These are phyloP conservation scores for Therioaphis trifolii DNA, from an alignment of 2,888 invertebrate genomes.

Conservation along the genomic window DNA sequence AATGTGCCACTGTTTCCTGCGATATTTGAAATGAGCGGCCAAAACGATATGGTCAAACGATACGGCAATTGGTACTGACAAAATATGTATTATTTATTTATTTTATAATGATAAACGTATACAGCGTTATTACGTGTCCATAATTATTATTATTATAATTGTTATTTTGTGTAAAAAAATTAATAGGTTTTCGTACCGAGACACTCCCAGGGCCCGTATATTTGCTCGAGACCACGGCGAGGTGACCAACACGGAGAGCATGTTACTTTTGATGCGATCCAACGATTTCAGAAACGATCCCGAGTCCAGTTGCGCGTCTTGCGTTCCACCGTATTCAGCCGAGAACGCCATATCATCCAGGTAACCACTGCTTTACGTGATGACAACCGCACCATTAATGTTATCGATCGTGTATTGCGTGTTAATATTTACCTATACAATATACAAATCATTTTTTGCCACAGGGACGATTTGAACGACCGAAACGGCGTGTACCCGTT, in stretches of 20 bases:
- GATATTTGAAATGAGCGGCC: constrained; percentile 76
- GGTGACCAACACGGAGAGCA: constrained; percentile 73
- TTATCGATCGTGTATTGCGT: too few species aligned
- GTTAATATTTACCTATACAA: too few species aligned
- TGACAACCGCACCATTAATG: too few species aligned
- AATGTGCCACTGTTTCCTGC: constrained; percentile 73
- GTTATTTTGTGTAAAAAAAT: not conserved
- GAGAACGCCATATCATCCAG: constrained; percentile 78
- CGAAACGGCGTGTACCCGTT: constrained; percentile 79
- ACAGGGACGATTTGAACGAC: constrained; percentile 78
- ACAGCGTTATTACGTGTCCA: too few species aligned
- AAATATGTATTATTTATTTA: constrained; percentile 45
- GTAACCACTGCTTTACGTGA: constrained; percentile 3
- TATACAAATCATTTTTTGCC: too few species aligned
- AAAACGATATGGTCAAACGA: constrained; percentile 71
- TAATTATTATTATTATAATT: too few species aligned
- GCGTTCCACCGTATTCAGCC: constrained; percentile 78
- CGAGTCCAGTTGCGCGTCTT: constrained; percentile 74
- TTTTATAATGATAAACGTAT: too few species aligned
- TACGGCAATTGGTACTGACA: constrained; percentile 71
- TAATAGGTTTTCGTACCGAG: constrained; percentile 75
- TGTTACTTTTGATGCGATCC: constrained; percentile 76
- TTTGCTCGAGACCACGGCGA: constrained; percentile 73
- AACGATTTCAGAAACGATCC: constrained; percentile 80
- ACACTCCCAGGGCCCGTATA: constrained; percentile 76